These are phyloP conservation scores for Rhizomys pruinosus DNA, from an alignment of 2,113 vertebrate species.

Conservation along the genomic window DNA sequence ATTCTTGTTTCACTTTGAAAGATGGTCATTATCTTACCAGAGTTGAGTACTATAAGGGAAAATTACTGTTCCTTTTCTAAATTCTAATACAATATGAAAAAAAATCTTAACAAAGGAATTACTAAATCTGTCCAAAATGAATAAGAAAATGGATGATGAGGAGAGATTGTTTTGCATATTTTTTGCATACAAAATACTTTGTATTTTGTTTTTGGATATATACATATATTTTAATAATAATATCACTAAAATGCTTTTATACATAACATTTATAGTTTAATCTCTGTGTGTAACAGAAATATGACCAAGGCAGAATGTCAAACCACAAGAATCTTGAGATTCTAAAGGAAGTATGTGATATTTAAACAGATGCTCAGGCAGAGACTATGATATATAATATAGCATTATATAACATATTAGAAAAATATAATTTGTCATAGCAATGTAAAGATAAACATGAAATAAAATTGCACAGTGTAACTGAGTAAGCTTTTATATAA, in stretches of 20 bases:
- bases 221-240: neutral
- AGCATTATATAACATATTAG: neutral
- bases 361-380: neutral
- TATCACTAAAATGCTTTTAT: neutral
- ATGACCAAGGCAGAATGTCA: neutral
- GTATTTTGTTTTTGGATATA: neutral
- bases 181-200: neutral
- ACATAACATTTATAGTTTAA: neutral
- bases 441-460: neutral
- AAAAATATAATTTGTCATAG: neutral
- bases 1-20: constrained; percentile 28
- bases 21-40: neutral
- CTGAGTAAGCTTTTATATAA: too few relatives aligned
- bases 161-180: neutral
- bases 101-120: neutral
- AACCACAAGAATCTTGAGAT: neutral
- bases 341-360: neutral
- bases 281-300: neutral
- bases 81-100: constrained; percentile 40
- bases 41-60: neutral
- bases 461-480: constrained; percentile 32
- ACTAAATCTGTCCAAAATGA: constrained; percentile 37
- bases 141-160: neutral
- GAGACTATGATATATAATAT: neutral
- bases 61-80: constrained; percentile 36